phyloP scores from a whole-genome alignment of 2,113 vertebrate species.

The Microcebus murinus region DNA sequence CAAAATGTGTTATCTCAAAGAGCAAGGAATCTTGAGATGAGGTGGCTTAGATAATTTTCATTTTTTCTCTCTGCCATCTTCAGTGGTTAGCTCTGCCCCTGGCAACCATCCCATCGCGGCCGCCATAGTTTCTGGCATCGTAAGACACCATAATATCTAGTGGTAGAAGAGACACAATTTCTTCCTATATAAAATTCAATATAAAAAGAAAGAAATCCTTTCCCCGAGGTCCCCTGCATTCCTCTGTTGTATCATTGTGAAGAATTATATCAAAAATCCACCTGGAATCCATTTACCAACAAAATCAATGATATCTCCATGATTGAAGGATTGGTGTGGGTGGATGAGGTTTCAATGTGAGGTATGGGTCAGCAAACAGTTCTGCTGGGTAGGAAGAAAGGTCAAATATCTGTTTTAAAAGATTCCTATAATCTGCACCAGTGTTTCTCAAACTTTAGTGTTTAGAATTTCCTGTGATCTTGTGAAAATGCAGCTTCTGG shows the following conservation, averaged over 20 bases:
- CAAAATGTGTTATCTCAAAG: neutral
- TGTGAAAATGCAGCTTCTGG: neutral
- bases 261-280: neutral
- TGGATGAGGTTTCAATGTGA: neutral
- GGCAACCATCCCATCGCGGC: neutral
- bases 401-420: neutral
- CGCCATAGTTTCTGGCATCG: neutral
- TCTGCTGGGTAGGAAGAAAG: neutral
- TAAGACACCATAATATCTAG: neutral
- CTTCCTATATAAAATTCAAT: neutral
- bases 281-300: neutral
- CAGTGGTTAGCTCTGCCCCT: neutral
- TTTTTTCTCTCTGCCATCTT: neutral
- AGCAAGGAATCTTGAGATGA: neutral
- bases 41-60: neutral
- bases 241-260: neutral
- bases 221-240: neutral
- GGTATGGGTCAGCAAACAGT: neutral
- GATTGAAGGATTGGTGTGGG: neutral
- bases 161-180: neutral
- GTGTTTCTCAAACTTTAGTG: neutral
- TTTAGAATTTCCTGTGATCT: neutral
- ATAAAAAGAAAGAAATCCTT: constrained; percentile 4
- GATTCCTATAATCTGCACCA: neutral
- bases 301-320: neutral